Base-by-base conservation (phyloP, 2,113 vertebrate genomes). In the Lucifuga dentata region DNA sequence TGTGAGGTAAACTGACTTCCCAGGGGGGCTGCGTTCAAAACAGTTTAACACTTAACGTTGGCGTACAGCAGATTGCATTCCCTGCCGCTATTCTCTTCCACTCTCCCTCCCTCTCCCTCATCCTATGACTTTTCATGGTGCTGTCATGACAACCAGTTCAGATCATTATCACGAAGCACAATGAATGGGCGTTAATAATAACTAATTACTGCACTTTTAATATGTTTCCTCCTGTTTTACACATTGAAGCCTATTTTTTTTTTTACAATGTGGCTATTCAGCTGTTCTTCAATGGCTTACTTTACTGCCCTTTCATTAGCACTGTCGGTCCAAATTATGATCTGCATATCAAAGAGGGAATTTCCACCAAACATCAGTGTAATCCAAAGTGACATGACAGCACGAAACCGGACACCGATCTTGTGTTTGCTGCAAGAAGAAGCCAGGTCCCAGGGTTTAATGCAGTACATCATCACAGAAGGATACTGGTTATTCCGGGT, bases 141-240 rank as follows among this genome's bases (percentile, higher is more conserved):
- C 73, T 73, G 81, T 63, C 81, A 85, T 84, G 82, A 46, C 74
- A 85, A 86, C 75, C 46, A 11, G 23, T 43, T 78, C 49, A 62
- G 10, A 66, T 78, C 32, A 38, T 68, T 68, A 75, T 52, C 63
- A 53, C 1, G 58, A 32, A 63, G 10, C 19, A 19, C 60, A 2
- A 9, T 36, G 19, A 63, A 57, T 35, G 24, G 33, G 1, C 35
- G 49, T 59, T 52, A 65, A 73, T 75, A 66, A 68, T 72, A 57
- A 56, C 44, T 41, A 55, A 76, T 73, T 44, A 76, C 39, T 20
- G 21, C 0, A 0, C 20, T 13, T 29, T 29, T 3, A 2, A 12
- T 17, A 17, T 23, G 8, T 45, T 16, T 49, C 59, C 45, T 16
- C 24, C 5, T 15, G 59, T 65, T 57, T 68, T 24, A 62, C 16